A percentile compares a stretch with the other conserved stretches of the same genome.
Evolutionary conservation across 1,140 invertebrate genomes (phyloP).

Genomic region (Anoplolepis gracilipes): DNA sequence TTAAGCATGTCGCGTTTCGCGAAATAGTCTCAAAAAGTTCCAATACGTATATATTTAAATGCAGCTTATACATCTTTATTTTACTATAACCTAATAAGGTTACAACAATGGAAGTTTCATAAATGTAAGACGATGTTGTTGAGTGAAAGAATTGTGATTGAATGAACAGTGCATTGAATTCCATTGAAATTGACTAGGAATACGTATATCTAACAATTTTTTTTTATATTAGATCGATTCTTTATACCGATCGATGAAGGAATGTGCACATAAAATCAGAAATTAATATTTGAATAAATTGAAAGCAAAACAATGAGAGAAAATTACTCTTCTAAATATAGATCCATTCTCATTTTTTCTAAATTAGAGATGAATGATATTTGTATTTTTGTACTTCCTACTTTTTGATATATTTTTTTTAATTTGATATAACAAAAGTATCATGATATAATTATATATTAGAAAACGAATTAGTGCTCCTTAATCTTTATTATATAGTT

Average conservation of each 20-base stretch:
- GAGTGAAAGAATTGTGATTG: slow-evolving; percentile 13
- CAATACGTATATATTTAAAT: slow-evolving; percentile 52
- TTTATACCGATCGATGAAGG: background rate
- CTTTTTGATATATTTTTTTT: background rate
- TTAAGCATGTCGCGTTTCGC: background rate
- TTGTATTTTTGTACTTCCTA: background rate
- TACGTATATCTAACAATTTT: background rate
- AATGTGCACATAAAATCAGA: background rate
- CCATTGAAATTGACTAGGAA: background rate
- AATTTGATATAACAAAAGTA: background rate
- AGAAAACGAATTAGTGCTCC: background rate
- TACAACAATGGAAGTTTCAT: slow-evolving; percentile 1
- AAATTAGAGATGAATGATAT: background rate
- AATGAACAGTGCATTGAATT: too few relatives aligned
- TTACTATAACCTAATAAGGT: too few relatives aligned
- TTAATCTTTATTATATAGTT: background rate
- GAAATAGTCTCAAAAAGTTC: slow-evolving; percentile 30
- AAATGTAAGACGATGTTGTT: background rate
- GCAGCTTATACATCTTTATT: background rate
- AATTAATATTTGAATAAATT: background rate
- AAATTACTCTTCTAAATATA: background rate
- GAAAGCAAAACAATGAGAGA: background rate
- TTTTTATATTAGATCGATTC: background rate
- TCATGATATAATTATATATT: background rate
- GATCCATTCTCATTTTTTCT: background rate